Base-by-base conservation (phyloP, 2,888 invertebrate genomes). In the Harpalus rufipes region DNA sequence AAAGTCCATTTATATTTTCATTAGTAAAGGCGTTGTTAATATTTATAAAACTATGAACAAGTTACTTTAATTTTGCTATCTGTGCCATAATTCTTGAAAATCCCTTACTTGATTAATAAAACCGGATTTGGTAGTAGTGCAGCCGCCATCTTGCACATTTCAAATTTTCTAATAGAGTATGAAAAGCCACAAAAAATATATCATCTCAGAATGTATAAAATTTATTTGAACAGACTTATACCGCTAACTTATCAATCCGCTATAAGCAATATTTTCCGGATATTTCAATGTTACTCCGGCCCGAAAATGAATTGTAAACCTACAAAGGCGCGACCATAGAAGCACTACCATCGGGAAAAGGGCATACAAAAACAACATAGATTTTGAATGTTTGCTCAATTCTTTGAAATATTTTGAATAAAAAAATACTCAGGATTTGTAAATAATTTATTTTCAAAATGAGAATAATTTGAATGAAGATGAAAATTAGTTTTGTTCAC, bases 241-340 rank as follows among this genome's bases (percentile, higher is more conserved):
- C 72, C 72, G 10, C 44, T 74, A 74, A 74, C 72, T 74, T 74
- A 74, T 74, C 72, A 74, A 74, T 74, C 72, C 44, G 72, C 44
- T 74, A 74, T 74, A 74, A 74, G 72, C 72, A 74, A 74, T 74
- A 74, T 44, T 68, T 74, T 41, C 41, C 72, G 44, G 72, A 72
- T 72, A 72, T 72, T 72, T 41, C 72, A 44, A 44, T 72, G 44
- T 72, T 72, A 16, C 72, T 44, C 72, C 72, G 10, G 72, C 72
- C 1, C 72, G 68, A 72, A 72, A 72, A 51, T 74, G 44, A 74
- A 74, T 74, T 74, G 72, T 74, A 74, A 74, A 74, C 72, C 72
- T 18, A 44, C 44, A 74, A n/a, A 44, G 44, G 72, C 10, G 41
- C 5, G 21, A 7, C n/a, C 72, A 44, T 41, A 18, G 72, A 5